Conservation (phyloP, 2,113 vertebrate genomes). For the Spilogale gracilis region DNA sequence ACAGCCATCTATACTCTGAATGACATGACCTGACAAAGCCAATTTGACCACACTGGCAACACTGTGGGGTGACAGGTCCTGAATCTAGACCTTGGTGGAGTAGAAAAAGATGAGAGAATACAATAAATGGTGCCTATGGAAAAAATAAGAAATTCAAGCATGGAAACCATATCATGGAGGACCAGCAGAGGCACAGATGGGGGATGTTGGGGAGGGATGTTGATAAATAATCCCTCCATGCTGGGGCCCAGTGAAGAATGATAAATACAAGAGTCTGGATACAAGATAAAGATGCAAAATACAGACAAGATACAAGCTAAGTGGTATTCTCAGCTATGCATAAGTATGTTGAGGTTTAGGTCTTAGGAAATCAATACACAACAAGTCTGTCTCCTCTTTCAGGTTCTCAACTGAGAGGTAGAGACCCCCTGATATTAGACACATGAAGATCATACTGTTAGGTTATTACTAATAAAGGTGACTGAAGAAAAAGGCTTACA, state of each 20-base stretch:
- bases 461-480: neutral
- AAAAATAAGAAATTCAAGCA: neutral
- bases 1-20: neutral
- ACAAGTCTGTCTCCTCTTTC: neutral
- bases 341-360: neutral
- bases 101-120: neutral
- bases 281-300: neutral
- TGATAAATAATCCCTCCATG: neutral
- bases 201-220: rapidly evolving
- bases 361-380: neutral
- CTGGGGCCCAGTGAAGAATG: neutral
- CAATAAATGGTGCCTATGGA: neutral
- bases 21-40: neutral
- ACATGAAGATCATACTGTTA: neutral
- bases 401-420: neutral
- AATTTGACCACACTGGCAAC: neutral
- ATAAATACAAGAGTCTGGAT: neutral
- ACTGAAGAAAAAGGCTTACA: neutral
- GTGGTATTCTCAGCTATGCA: neutral
- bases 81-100: neutral
- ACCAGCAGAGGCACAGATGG: rapidly evolving
- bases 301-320: neutral
- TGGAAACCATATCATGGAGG: neutral
- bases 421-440: neutral
- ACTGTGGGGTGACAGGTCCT: neutral